Conservation (phyloP, 2,113 vertebrate species). For the Gambusia affinis region DNA sequence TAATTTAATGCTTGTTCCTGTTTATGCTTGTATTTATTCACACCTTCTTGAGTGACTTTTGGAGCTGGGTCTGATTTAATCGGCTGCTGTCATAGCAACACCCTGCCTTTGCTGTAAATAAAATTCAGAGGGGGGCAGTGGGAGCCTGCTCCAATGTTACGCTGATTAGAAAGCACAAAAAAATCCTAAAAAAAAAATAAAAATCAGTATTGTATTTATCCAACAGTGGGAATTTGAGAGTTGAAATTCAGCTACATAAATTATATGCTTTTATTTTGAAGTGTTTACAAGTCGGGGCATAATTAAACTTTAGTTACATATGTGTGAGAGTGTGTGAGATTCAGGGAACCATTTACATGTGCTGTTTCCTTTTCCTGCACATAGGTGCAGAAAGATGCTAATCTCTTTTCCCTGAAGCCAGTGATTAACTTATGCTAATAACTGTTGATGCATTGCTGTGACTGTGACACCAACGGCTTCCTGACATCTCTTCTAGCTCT, state of each 20-base stretch:
- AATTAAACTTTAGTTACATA: not conserved
- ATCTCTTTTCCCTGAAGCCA: slow-evolving; percentile 53
- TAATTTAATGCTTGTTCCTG: slow-evolving; percentile 31
- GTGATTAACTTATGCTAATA: slow-evolving; percentile 70
- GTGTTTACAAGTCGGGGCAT: slow-evolving; percentile 4
- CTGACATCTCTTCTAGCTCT: slow-evolving; percentile 1
- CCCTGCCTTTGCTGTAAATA: slow-evolving; percentile 74
- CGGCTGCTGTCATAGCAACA: slow-evolving; percentile 75
- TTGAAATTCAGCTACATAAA: slow-evolving; percentile 6
- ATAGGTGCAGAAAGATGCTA: slow-evolving; percentile 55
- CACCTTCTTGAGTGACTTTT: slow-evolving; percentile 58
- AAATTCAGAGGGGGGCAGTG: slow-evolving; percentile 45
- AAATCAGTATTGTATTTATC: slow-evolving; percentile 8
- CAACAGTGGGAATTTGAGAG: slow-evolving; percentile 9
- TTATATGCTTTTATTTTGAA: slow-evolving; percentile 12
- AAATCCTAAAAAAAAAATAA: not conserved
- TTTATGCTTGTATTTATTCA: slow-evolving; percentile 68
- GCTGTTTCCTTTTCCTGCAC: slow-evolving; percentile 35
- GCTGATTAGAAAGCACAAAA: slow-evolving; percentile 53
- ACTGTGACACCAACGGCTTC: slow-evolving; percentile 29
- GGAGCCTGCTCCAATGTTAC: slow-evolving; percentile 34
- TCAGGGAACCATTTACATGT: slow-evolving; percentile 37
- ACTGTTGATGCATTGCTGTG: slow-evolving; percentile 29
- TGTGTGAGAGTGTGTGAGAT: slow-evolving; percentile 30
- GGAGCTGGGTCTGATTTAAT: slow-evolving; percentile 63